A percentile compares a stretch with the other conserved stretches of the same genome.
Conservation (phyloP, 92 coral and sea anemone species). For the Umimayanthus chanpuru region DNA sequence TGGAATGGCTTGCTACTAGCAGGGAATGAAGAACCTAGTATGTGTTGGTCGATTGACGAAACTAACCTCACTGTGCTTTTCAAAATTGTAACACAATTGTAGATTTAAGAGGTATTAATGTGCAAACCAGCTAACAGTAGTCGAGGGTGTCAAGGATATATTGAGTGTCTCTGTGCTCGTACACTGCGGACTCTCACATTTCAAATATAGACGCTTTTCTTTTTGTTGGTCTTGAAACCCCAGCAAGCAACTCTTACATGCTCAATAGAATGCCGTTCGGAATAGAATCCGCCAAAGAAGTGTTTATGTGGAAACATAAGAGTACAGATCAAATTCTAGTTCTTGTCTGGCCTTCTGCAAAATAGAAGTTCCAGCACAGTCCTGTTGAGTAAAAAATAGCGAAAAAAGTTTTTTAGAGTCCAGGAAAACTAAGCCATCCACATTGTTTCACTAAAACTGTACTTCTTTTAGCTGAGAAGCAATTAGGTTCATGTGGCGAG, state of each 20-base stretch:
- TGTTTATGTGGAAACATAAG: background rate
- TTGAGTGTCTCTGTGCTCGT: too few species aligned
- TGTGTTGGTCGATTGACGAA: too few species aligned
- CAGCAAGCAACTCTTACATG: background rate
- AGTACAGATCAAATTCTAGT: background rate
- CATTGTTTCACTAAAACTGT: background rate
- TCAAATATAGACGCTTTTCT: background rate
- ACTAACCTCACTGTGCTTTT: too few species aligned
- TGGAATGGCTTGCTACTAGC: too few species aligned
- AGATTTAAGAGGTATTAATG: too few species aligned
- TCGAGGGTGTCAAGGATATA: too few species aligned
- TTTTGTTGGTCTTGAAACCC: background rate
- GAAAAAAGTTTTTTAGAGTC: background rate
- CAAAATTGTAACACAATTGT: too few species aligned
- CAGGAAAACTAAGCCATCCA: background rate
- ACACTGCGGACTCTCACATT: background rate
- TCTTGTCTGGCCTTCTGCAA: slow-evolving; percentile 2
- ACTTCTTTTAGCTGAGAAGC: background rate
- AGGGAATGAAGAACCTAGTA: too few species aligned
- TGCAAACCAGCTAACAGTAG: too few species aligned
- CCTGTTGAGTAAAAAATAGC: slow-evolving; percentile 7
- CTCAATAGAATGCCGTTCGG: background rate
- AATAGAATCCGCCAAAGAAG: too few species aligned
- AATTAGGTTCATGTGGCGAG: background rate
- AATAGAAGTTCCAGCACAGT: slow-evolving; percentile 28